phyloP scores from a whole-genome alignment of 2,888 invertebrate species.

The Stramonita haemastoma region DNA sequence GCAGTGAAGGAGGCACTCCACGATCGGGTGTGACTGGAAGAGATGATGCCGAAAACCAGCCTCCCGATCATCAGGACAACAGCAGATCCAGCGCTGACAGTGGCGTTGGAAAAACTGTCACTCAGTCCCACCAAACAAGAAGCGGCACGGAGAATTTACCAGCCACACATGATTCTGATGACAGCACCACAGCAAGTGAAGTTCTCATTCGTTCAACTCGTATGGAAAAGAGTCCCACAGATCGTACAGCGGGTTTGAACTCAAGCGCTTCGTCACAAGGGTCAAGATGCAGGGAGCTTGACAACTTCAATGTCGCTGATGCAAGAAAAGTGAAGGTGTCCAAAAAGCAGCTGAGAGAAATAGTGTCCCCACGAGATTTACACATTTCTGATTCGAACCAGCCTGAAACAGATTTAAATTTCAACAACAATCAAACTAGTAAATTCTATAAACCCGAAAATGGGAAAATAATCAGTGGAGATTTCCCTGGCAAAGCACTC shows the following conservation, averaged over 20 bases:
- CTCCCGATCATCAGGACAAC: constrained; percentile 24
- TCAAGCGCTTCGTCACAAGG: constrained; percentile 56
- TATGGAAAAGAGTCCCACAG: constrained; percentile 51
- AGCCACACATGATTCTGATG: constrained; percentile 52
- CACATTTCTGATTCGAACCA: background rate
- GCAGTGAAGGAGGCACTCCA: constrained; percentile 38
- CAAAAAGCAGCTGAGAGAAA: constrained; percentile 64
- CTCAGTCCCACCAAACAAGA: constrained; percentile 47
- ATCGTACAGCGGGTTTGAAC: constrained; percentile 46
- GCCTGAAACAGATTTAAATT: constrained; percentile 10
- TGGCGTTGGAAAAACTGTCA: constrained; percentile 52
- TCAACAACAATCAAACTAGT: constrained; percentile 9
- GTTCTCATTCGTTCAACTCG: constrained; percentile 61
- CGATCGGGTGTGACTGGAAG: background rate
- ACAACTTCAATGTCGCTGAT: constrained; percentile 63
- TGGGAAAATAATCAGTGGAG: constrained; percentile 1
- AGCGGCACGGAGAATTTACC: constrained; percentile 27
- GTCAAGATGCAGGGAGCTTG: constrained; percentile 55
- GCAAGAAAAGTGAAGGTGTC: constrained; percentile 67
- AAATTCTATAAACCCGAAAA: constrained; percentile 13
- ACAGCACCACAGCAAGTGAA: constrained; percentile 66
- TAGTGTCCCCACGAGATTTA: constrained; percentile 58
- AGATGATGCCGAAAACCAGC: constrained; percentile 19
- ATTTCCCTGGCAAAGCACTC: background rate
- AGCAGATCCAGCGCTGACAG: constrained; percentile 55